Evolutionary conservation across 2,888 invertebrate species (phyloP).

Genomic region (Osmoderma eremita): DNA sequence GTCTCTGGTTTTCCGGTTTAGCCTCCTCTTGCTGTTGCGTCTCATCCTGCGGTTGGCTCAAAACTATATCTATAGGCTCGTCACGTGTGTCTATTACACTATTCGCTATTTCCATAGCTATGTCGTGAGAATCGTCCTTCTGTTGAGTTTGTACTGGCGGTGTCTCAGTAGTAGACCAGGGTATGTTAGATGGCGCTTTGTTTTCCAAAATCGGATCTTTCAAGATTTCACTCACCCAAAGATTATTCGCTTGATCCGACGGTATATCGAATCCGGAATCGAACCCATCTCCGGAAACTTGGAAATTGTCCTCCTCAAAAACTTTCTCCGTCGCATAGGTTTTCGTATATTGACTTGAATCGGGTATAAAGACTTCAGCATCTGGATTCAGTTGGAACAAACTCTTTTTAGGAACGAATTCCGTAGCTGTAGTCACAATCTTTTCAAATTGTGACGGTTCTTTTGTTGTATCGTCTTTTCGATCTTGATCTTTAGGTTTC

Average conservation of each 20-base stretch:
- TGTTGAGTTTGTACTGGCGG: slow-evolving; percentile 41
- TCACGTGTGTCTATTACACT: slow-evolving; percentile 37
- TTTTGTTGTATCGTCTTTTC: slow-evolving; percentile 25
- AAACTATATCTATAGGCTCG: slow-evolving; percentile 16
- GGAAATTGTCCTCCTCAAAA: not conserved
- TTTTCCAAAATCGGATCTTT: slow-evolving; percentile 48
- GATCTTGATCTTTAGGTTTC: not conserved
- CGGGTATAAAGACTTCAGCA: slow-evolving; percentile 61
- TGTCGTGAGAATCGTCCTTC: slow-evolving; percentile 34
- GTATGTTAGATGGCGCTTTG: not conserved
- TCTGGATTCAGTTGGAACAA: slow-evolving; percentile 59
- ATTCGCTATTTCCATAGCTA: slow-evolving; percentile 40
- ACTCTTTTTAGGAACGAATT: slow-evolving; percentile 57
- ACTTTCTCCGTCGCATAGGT: slow-evolving; percentile 3
- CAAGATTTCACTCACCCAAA: slow-evolving; percentile 58
- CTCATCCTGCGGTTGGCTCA: not conserved
- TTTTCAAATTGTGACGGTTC: slow-evolving; percentile 57
- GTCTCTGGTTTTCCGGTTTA: slow-evolving; percentile 42
- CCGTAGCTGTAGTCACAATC: slow-evolving; percentile 56
- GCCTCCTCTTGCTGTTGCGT: slow-evolving; percentile 37
- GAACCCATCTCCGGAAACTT: slow-evolving; percentile 45
- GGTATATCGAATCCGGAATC: slow-evolving; percentile 55
- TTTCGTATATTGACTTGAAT: slow-evolving; percentile 33
- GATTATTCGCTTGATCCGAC: slow-evolving; percentile 56
- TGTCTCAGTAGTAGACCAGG: slow-evolving; percentile 41